Conservation (phyloP, 2,113 vertebrate species). For the Carlito syrichta region DNA sequence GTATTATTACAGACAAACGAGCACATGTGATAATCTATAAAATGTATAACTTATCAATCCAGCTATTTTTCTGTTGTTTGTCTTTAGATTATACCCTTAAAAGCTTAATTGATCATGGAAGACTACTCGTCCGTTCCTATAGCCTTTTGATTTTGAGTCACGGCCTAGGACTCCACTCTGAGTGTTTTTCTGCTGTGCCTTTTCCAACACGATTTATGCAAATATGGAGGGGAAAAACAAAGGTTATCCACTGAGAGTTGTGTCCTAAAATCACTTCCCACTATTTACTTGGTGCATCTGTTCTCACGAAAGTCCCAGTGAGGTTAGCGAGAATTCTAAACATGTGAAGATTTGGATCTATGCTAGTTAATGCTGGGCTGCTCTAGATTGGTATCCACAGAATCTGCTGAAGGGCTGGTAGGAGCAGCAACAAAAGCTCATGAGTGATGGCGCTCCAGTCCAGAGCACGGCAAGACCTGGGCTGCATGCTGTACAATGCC, state of each 20-base stretch:
- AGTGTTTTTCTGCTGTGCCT: neutral
- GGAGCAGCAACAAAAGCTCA: neutral
- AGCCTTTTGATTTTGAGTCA: neutral
- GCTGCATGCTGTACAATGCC: neutral
- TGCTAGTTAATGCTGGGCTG: neutral
- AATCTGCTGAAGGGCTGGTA: neutral
- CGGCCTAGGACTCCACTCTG: neutral
- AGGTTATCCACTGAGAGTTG: neutral
- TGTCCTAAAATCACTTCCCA: neutral
- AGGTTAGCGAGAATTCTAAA: neutral
- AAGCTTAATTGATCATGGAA: neutral
- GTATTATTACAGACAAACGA: neutral
- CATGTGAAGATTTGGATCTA: neutral
- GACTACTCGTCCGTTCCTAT: neutral
- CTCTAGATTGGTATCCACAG: neutral
- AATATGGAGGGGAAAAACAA: neutral
- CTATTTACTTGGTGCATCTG: neutral
- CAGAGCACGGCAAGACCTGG: neutral
- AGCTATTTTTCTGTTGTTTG: neutral
- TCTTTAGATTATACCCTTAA: neutral
- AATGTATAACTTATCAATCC: neutral
- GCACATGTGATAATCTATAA: neutral
- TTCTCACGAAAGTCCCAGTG: neutral
- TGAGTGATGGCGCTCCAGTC: neutral
- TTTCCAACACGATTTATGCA: neutral